phyloP scores from a whole-genome alignment of 2,113 vertebrate genomes.

The Sterrhoptilus dennistouni region DNA sequence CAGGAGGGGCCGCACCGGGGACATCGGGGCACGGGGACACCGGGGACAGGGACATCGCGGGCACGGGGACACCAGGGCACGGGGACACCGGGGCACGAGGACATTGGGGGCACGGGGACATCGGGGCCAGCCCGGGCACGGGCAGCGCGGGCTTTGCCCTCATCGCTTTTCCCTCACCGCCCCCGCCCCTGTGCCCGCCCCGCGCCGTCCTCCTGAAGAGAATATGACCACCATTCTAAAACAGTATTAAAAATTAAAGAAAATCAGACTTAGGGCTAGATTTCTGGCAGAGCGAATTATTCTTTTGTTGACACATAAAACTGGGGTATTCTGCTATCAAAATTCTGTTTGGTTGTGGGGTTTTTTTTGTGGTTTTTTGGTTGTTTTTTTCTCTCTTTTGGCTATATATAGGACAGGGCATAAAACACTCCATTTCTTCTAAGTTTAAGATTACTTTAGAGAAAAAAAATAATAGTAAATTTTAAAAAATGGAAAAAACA shows the following conservation, averaged over 20 bases:
- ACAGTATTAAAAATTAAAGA: not conserved
- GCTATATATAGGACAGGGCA: not conserved
- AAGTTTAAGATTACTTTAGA: not conserved
- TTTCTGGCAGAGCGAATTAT: not conserved
- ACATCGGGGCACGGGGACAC: too few species aligned
- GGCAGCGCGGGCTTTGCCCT: accelerated
- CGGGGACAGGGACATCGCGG: too few species aligned
- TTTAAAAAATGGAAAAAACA: not conserved
- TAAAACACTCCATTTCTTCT: not conserved
- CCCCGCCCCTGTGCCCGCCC: not conserved
- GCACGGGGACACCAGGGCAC: too few species aligned
- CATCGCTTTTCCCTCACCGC: accelerated
- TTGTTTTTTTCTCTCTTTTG: not conserved
- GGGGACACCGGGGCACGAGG: too few species aligned
- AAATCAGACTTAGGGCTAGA: not conserved
- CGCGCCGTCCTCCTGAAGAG: accelerated
- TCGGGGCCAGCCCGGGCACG: accelerated
- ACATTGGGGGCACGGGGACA: not conserved
- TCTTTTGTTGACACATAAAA: not conserved
- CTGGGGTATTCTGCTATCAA: not conserved
- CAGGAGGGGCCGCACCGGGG: not conserved
- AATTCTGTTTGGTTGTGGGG: not conserved
- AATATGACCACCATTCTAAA: not conserved
- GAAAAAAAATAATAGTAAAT: not conserved
- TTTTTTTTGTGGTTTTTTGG: not conserved